Conservation (phyloP, 1,140 invertebrate species). For the Brachionus calyciflorus region DNA sequence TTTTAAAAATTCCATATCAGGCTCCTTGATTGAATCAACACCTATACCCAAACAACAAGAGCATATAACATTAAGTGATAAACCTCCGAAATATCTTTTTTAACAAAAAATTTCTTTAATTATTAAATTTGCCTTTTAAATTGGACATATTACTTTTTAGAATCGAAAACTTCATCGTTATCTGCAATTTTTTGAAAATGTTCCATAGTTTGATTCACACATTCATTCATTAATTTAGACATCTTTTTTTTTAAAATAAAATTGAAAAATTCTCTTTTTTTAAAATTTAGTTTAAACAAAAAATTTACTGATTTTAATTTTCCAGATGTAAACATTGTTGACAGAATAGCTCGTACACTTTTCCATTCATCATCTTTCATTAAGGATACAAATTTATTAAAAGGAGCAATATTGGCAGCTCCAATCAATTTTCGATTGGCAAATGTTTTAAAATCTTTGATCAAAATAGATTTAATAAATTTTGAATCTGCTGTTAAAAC, state of each 20-base stretch:
- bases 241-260: conserved; percentile 8
- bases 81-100: conserved; percentile 51
- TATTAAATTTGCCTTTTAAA: too few relatives aligned
- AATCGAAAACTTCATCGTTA: conserved; percentile 4
- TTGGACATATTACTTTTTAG: too few relatives aligned
- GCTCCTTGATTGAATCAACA: conserved; percentile 63
- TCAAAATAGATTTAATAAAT: conserved; percentile 10
- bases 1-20: conserved; percentile 55
- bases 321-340: conserved; percentile 25
- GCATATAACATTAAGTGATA: conserved; percentile 67
- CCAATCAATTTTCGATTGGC: conserved; percentile 6
- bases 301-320: conserved; percentile 43
- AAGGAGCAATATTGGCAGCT: conserved; percentile 8
- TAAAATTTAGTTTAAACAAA: not conserved
- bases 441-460: conserved; percentile 43
- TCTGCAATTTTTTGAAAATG: not conserved
- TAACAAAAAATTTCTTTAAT: too few relatives aligned
- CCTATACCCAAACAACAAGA: conserved; percentile 65
- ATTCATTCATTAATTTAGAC: conserved; percentile 35
- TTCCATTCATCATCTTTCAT: conserved; percentile 46
- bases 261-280: not conserved
- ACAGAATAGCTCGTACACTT: conserved; percentile 18
- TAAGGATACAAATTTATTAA: not conserved
- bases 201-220: not conserved
- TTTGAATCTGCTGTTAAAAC: conserved; percentile 2